These are phyloP conservation scores for Axis porcinus DNA, from an alignment of 2,113 vertebrate species.

Conservation along the genomic window DNA sequence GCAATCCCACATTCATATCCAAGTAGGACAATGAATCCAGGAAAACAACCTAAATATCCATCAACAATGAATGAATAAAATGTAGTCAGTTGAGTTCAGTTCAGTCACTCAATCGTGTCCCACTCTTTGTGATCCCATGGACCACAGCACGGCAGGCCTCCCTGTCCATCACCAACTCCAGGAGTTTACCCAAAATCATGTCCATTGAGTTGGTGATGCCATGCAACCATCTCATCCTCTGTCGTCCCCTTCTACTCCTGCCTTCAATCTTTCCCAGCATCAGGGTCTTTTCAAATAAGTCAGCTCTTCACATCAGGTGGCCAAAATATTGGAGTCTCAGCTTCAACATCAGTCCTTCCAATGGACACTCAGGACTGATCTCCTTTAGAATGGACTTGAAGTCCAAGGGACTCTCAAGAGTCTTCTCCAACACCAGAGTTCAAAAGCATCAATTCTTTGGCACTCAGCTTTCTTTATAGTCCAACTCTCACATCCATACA, in stretches of 20 bases:
- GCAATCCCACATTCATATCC: background rate
- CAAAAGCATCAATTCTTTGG: background rate
- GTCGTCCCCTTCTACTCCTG: background rate
- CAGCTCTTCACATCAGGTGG: background rate
- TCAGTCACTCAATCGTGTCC: background rate
- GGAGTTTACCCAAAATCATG: background rate
- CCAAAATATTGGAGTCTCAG: background rate
- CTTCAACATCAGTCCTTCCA: background rate
- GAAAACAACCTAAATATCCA: background rate
- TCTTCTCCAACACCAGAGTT: background rate
- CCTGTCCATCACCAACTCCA: background rate
- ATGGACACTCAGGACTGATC: background rate
- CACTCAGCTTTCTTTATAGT: background rate
- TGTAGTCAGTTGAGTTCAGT: background rate
- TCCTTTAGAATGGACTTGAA: background rate
- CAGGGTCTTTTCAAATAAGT: background rate
- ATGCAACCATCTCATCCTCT: background rate
- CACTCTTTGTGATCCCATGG: background rate
- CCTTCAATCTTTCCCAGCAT: background rate
- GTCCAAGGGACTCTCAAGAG: background rate
- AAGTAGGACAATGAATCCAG: background rate
- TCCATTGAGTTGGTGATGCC: background rate
- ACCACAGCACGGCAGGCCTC: rapidly evolving
- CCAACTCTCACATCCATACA: background rate
- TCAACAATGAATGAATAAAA: background rate